Evolutionary conservation across 2,888 invertebrate species (phyloP), one percentile per base, ranked within the genome.

Genomic region (Geotrupes spiniger): DNA sequence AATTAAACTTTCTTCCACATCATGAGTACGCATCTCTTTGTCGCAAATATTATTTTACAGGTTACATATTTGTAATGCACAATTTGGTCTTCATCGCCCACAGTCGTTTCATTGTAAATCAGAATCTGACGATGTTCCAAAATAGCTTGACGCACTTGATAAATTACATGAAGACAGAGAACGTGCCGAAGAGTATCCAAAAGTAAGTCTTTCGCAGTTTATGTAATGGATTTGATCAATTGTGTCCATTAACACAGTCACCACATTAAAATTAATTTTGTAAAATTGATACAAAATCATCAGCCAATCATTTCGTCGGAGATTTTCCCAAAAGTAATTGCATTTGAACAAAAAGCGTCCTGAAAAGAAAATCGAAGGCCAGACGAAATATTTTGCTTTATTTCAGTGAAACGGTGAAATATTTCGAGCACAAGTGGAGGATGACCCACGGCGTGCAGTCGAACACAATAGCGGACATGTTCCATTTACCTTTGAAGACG

Each of bases 401-500:
- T 21, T 9, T 8, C 26, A 62, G 62, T 5, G 50, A 51, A 46
- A 53, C 50, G 8, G 54, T 61, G 10, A 46, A 60, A 11, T 58
- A 62, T 36, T 62, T 60, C 37, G 58, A 61, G 21, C 55, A 62
- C 14, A 51, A 56, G 4, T 63, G 61, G 59, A 49, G 51, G 16
- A 46, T 57, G n/a, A 62, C 60, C n/a, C 59, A 60, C 25, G 63
- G 62, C 11, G 54, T 56, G 36, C 50, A 54, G 16, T 31, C 55
- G 2, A 47, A 51, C 5, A 44, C 43, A 9, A 56, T 63, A 15
- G 52, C 59, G 8, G 37, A 52, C 12, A 46, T 54, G 5, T 57
- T 53, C 14, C 61, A 61, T 39, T 39, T 46, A 4, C 55, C 60
- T 1, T 37, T 63, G 25, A 42, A 51, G 15, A 43, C 50, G 26